Conservation (phyloP, 2,888 invertebrate species). For the Chromoteleia sp. region DNA sequence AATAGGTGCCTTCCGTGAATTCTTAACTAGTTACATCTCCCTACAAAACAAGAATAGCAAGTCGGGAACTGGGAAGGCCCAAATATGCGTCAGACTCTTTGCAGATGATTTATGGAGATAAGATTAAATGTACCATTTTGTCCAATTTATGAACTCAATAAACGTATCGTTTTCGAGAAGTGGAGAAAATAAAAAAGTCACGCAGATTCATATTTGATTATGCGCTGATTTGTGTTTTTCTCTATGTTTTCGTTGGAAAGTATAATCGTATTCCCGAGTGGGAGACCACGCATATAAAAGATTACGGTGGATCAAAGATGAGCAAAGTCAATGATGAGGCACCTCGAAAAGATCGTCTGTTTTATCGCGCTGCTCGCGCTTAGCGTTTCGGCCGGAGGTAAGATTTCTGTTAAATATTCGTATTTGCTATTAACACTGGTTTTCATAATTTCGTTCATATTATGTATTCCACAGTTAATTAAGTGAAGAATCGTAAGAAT, state of each 20-base stretch:
- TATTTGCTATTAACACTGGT: background rate
- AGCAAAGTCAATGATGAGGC: conserved; percentile 67
- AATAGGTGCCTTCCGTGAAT: conserved; percentile 46
- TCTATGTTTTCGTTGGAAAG: conserved; percentile 42
- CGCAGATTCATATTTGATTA: background rate
- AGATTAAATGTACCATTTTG: conserved; percentile 7
- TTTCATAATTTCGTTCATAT: background rate
- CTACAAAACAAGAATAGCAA: conserved; percentile 34
- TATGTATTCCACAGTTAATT: too few relatives aligned
- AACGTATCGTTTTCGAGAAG: background rate
- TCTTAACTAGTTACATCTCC: conserved; percentile 15
- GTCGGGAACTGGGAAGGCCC: conserved; percentile 65
- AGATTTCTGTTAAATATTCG: conserved; percentile 26
- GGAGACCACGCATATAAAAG: conserved; percentile 64
- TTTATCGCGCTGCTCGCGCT: conserved; percentile 58
- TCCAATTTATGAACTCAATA: conserved; percentile 12
- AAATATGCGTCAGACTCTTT: conserved; percentile 57
- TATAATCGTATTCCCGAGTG: conserved; percentile 36
- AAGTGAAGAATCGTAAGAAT: too few relatives aligned
- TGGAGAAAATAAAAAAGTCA: background rate
- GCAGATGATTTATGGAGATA: conserved; percentile 30
- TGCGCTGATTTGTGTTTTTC: conserved; percentile 37
- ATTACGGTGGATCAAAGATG: conserved; percentile 64
- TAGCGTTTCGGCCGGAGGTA: conserved; percentile 52
- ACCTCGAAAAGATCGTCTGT: conserved; percentile 54